A percentile compares a stretch with the other conserved stretches of the same genome.
These are phyloP conservation scores for Micropoecilia bifurca DNA, from an alignment of 2,797 vertebrate species.

Conservation along the genomic window DNA sequence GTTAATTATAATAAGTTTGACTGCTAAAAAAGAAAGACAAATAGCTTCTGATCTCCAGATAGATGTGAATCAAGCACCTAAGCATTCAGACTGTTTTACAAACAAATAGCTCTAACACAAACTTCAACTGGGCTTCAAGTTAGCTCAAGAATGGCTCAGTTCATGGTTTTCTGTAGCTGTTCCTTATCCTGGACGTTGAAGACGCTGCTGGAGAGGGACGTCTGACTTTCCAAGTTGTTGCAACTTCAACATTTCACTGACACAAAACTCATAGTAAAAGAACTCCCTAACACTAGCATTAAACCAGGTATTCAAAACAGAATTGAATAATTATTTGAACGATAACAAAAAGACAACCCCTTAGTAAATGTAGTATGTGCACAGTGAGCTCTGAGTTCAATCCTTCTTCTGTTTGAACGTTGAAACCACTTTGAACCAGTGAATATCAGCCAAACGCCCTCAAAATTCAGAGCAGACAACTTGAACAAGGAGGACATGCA, in stretches of 20 bases:
- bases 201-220: neutral
- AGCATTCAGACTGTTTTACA: neutral
- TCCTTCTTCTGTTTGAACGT: neutral
- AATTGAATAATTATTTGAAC: neutral
- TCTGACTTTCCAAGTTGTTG: neutral
- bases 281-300: neutral
- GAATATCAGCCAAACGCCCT: neutral
- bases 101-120: neutral
- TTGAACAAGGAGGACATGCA: conserved; percentile 11
- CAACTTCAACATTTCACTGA: neutral
- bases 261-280: neutral
- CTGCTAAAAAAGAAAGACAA: neutral
- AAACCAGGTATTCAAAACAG: neutral
- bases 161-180: neutral
- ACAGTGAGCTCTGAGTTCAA: neutral
- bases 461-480: neutral
- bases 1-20: neutral
- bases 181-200: neutral
- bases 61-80: neutral
- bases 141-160: neutral
- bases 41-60: neutral
- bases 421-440: neutral
- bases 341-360: neutral
- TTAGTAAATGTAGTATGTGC: neutral
- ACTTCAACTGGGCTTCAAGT: neutral